Evolutionary conservation across 2,888 invertebrate genomes (phyloP).

Genomic region (Synergus gifuensis): DNA sequence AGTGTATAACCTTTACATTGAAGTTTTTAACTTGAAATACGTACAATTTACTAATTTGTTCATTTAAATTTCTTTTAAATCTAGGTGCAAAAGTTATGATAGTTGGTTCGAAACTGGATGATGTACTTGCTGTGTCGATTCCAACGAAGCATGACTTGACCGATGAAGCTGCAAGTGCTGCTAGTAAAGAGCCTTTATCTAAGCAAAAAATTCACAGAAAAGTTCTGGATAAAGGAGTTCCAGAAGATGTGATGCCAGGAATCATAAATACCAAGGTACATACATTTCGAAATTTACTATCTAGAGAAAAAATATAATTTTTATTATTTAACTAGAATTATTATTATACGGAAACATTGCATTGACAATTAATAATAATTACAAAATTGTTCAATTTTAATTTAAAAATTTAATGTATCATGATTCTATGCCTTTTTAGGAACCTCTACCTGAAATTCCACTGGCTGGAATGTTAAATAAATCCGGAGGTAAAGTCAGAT

Average conservation of each 20-base stretch:
- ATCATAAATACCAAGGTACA: conserved; percentile 86
- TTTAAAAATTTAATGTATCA: not conserved
- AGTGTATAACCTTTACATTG: too few species aligned
- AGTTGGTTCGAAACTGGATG: conserved; percentile 92
- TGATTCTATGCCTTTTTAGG: conserved; percentile 78
- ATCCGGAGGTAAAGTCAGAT: conserved; percentile 91
- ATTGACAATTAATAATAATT: too few species aligned
- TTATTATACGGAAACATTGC: too few species aligned
- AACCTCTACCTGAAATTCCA: conserved; percentile 89
- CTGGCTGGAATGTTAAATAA: conserved; percentile 95
- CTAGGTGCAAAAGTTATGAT: conserved; percentile 91
- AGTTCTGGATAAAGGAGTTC: conserved; percentile 93
- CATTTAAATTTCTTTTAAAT: not conserved
- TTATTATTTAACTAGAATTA: too few species aligned
- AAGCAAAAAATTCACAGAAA: conserved; percentile 90
- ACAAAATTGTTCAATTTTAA: too few species aligned
- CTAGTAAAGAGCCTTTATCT: conserved; percentile 85
- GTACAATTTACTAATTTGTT: too few species aligned
- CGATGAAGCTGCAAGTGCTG: conserved; percentile 80
- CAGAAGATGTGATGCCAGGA: conserved; percentile 93
- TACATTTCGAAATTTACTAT: conserved; percentile 72
- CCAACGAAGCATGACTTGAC: conserved; percentile 85
- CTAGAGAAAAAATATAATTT: not conserved
- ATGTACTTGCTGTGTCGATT: conserved; percentile 89
- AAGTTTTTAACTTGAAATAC: too few species aligned